Evolutionary conservation across 2,113 vertebrate genomes (phyloP).

Genomic region (Hippocampus abdominalis): DNA sequence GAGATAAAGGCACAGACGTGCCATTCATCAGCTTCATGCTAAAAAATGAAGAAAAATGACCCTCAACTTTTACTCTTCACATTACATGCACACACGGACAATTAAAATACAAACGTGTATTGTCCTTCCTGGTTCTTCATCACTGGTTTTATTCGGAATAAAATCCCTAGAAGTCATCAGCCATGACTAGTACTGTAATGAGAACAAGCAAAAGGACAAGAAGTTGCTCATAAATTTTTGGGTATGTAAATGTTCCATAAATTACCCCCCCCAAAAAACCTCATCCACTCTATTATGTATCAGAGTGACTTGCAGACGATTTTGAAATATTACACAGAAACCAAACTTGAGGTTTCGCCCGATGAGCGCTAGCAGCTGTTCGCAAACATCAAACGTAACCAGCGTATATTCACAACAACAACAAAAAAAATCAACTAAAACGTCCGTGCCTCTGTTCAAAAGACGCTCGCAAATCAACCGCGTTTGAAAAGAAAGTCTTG

Average conservation of each 20-base stretch:
- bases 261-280: background rate
- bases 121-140: too few relatives aligned
- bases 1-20: background rate
- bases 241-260: background rate
- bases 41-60: too few relatives aligned
- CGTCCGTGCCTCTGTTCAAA: background rate
- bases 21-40: too few relatives aligned
- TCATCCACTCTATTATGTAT: background rate
- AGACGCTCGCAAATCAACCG: background rate
- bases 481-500: background rate
- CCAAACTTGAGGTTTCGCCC: background rate
- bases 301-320: background rate
- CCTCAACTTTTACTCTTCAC: too few relatives aligned
- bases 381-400: slow-evolving; percentile 12
- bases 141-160: too few relatives aligned
- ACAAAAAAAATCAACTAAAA: background rate
- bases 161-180: too few relatives aligned
- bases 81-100: too few relatives aligned
- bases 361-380: background rate
- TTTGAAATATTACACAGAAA: background rate
- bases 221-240: background rate
- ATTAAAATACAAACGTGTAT: too few relatives aligned
- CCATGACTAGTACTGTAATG: too few relatives aligned
- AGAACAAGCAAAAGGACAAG: background rate
- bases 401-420: background rate